phyloP scores from a whole-genome alignment of 30 jellyfish, hydroid and myxozoan species.

The Turritopsis dohrnii region DNA sequence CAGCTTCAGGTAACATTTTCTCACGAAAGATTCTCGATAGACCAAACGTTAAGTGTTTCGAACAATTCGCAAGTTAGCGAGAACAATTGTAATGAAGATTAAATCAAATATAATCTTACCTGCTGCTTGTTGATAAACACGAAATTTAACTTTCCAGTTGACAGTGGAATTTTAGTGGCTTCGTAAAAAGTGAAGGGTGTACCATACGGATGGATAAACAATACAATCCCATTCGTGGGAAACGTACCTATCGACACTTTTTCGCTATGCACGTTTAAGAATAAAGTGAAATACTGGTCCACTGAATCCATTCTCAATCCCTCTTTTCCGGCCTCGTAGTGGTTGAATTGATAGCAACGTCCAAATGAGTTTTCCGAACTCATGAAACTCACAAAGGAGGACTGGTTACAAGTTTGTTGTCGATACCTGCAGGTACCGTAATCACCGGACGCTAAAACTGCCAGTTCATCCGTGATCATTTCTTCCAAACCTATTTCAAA shows the following conservation, averaged over 20 bases:
- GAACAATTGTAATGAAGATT: no score
- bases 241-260: not conserved
- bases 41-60: no score
- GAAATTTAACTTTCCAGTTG: not conserved
- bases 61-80: no score
- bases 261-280: not conserved
- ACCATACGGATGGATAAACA: conserved; percentile 3
- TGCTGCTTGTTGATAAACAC: not conserved
- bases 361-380: not conserved
- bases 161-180: not conserved
- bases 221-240: not conserved
- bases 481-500: not conserved
- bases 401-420: not conserved
- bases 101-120: no score
- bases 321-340: not conserved
- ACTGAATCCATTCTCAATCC: not conserved
- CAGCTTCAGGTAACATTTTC: no score
- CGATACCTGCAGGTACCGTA: not conserved
- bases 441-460: not conserved
- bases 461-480: not conserved
- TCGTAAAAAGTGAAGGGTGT: not conserved
- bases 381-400: not conserved
- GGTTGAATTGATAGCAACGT: conserved; percentile 1
- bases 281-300: not conserved
- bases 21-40: no score